phyloP scores from a whole-genome alignment of 2,113 vertebrate species.

The Sylvietta virens region DNA sequence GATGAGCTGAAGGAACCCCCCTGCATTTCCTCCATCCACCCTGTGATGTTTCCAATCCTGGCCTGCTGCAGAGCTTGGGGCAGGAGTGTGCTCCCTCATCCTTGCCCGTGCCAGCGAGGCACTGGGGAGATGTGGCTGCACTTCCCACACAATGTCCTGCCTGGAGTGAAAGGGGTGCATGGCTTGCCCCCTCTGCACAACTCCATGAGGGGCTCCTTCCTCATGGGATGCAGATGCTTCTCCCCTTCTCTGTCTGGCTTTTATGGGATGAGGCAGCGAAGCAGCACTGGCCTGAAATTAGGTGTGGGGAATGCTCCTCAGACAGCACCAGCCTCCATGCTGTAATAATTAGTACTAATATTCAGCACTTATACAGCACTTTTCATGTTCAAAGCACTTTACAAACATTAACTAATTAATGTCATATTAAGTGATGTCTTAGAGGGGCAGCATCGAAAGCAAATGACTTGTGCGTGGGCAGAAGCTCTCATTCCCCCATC shows the following conservation, averaged over 20 bases:
- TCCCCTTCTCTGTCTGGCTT: background rate
- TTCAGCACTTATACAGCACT: constrained; percentile 24
- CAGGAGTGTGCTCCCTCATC: background rate
- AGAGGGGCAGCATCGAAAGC: background rate
- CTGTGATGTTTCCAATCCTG: background rate
- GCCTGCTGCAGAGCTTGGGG: background rate
- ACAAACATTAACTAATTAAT: constrained; percentile 55
- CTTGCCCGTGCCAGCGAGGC: rapidly evolving
- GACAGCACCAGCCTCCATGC: background rate
- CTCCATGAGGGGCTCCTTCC: background rate
- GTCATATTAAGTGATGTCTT: constrained; percentile 37
- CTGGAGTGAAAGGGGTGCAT: rapidly evolving
- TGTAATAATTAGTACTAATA: constrained; percentile 16
- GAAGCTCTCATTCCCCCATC: background rate
- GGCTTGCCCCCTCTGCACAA: rapidly evolving
- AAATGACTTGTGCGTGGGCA: background rate
- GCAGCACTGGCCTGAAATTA: rapidly evolving
- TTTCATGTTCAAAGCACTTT: constrained; percentile 52
- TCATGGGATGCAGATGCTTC: background rate
- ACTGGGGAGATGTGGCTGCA: background rate
- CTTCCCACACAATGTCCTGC: rapidly evolving
- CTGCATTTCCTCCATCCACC: background rate
- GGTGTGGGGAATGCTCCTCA: background rate
- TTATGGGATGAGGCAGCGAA: background rate
- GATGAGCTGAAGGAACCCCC: background rate